Percentiles rank a stretch among this genome's conserved stretches.
These are phyloP conservation scores for Philaethria dido DNA, from an alignment of 2,888 invertebrate genomes.

Conservation along the genomic window DNA sequence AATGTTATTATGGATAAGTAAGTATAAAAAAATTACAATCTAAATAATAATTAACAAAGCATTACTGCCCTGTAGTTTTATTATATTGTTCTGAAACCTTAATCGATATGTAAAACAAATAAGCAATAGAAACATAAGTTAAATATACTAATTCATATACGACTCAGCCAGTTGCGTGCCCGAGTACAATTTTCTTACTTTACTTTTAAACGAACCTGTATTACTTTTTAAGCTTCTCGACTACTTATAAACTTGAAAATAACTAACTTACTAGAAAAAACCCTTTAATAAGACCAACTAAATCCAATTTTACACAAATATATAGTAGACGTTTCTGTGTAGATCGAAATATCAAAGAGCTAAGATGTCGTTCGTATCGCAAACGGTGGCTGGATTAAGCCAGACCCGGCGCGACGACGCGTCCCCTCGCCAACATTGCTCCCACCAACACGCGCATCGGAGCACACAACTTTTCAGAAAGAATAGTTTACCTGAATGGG, in stretches of 20 bases:
- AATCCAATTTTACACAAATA: constrained; percentile 7
- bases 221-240: constrained; percentile 24
- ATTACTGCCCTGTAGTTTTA: no score
- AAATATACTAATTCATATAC: constrained; percentile 25
- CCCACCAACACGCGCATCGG: constrained; percentile 76
- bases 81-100: not conserved
- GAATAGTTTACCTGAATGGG: constrained; percentile 80
- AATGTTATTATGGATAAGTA: no score
- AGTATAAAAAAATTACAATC: no score
- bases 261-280: constrained; percentile 11
- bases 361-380: constrained; percentile 82
- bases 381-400: constrained; percentile 82
- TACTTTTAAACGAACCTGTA: constrained; percentile 22
- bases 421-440: constrained; percentile 76
- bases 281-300: not conserved
- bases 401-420: constrained; percentile 73
- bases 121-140: not conserved
- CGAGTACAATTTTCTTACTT: constrained; percentile 17
- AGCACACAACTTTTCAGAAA: constrained; percentile 71
- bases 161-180: constrained; percentile 34
- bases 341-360: constrained; percentile 39
- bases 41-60: no score
- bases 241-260: constrained; percentile 9
- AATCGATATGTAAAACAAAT: not conserved
- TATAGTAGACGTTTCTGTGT: constrained; percentile 36